phyloP scores from a whole-genome alignment of 1,140 invertebrate genomes.

The Nephotettix cincticeps region DNA sequence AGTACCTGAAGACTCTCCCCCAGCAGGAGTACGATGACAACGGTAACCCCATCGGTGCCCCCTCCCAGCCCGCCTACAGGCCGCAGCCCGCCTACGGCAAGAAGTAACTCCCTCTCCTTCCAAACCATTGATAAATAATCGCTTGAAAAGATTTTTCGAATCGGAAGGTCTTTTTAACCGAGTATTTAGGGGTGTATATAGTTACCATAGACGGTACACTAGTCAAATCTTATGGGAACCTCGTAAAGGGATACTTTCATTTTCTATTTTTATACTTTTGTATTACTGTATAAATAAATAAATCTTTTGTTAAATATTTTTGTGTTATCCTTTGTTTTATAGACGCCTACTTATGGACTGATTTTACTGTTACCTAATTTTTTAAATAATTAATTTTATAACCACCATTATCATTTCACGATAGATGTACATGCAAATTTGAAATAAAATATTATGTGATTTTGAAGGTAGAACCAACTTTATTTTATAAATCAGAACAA shows the following conservation, averaged over 20 bases:
- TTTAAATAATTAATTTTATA: too few relatives aligned
- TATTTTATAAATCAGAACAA: too few relatives aligned
- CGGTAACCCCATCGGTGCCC: constrained; percentile 61
- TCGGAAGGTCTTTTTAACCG: constrained; percentile 17
- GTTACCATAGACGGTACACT: not conserved
- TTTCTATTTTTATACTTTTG: constrained; percentile 16
- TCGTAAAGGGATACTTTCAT: not conserved
- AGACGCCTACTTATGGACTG: too few relatives aligned
- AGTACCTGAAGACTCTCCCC: constrained; percentile 57
- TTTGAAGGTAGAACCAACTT: too few relatives aligned
- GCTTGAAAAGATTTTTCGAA: constrained; percentile 13
- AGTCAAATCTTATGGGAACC: not conserved
- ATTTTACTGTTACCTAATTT: too few relatives aligned
- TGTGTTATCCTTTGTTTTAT: too few relatives aligned
- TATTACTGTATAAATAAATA: constrained; percentile 14
- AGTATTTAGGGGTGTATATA: not conserved
- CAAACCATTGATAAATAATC: not conserved
- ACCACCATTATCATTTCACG: too few relatives aligned
- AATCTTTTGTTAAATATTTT: not conserved
- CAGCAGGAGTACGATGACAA: constrained; percentile 26
- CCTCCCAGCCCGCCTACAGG: constrained; percentile 47
- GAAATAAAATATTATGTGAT: too few relatives aligned
- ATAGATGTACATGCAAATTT: too few relatives aligned
- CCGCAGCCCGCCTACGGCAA: constrained; percentile 53
- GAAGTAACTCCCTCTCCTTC: not conserved